These are phyloP conservation scores for Galerucella nymphaeae DNA, from an alignment of 2,888 invertebrate species.

Conservation along the genomic window DNA sequence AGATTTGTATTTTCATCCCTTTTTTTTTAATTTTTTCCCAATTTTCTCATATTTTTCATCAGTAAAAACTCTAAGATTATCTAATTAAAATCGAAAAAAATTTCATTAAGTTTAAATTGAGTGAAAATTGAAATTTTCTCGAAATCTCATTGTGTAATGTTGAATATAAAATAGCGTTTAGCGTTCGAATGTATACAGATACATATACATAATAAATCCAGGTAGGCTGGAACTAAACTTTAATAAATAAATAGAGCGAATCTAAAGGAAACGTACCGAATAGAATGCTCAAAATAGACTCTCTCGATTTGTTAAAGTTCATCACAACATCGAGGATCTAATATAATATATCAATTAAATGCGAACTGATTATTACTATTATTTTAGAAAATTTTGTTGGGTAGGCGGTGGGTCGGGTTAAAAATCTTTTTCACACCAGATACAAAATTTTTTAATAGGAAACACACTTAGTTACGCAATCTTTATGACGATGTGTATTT, in stretches of 20 bases:
- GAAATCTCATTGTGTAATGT: not conserved
- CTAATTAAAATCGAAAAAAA: no score
- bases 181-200: not conserved
- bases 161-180: not conserved
- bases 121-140: no score
- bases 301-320: constrained; percentile 15
- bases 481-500: constrained; percentile 10
- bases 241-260: constrained; percentile 44
- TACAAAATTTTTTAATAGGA: not conserved
- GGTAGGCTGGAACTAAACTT: constrained; percentile 37
- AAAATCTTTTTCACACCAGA: not conserved
- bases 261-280: constrained; percentile 37
- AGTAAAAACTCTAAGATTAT: no score
- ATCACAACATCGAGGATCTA: no score
- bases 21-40: no score
- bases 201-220: constrained; percentile 24
- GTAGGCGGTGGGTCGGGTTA: not conserved
- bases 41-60: no score
- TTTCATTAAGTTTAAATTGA: no score
- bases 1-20: no score
- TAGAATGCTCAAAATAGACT: constrained; percentile 17
- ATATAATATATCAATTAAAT: no score
- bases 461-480: not conserved
- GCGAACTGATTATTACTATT: no score
- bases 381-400: no score